Percentiles rank a stretch among this genome's conserved stretches.
phyloP scores from a whole-genome alignment of 2,888 invertebrate genomes.

The Adelphocoris suturalis region DNA sequence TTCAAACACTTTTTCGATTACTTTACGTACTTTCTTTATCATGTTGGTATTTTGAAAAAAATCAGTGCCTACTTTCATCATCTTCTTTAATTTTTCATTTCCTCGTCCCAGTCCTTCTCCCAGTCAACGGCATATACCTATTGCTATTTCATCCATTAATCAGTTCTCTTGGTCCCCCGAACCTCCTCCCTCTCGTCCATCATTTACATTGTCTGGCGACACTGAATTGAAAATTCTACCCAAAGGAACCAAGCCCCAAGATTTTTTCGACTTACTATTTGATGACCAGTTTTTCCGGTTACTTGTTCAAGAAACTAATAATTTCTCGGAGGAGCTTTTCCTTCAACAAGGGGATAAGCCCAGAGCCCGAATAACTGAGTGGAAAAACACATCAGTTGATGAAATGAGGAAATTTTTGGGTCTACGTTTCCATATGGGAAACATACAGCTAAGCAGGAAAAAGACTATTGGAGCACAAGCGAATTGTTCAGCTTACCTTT shows the following conservation, averaged over 20 bases:
- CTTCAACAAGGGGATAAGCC: not conserved
- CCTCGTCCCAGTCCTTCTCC: not conserved
- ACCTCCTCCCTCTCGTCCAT: conserved; percentile 4
- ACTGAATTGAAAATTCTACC: not conserved
- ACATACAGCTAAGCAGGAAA: not conserved
- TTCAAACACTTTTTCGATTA: too few relatives aligned
- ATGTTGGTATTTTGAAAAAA: too few relatives aligned
- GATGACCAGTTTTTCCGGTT: not conserved
- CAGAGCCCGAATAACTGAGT: not conserved
- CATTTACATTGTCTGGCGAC: not conserved
- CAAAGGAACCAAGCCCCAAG: not conserved
- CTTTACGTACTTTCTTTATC: too few relatives aligned
- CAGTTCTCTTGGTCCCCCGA: not conserved
- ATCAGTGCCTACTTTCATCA: too few relatives aligned
- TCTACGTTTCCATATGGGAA: conserved; percentile 22
- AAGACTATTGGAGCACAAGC: conserved; percentile 1
- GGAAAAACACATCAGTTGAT: not conserved
- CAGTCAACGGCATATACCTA: not conserved
- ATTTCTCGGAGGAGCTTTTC: not conserved
- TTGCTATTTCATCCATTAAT: not conserved
- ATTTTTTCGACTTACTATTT: not conserved
- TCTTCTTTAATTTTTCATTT: too few relatives aligned
- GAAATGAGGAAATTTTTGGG: conserved; percentile 18
- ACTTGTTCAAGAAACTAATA: not conserved
- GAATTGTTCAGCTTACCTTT: not conserved